Percentiles rank a stretch among this genome's conserved stretches.
These are phyloP conservation scores for Copidosoma floridanum DNA, from an alignment of 1,140 invertebrate genomes.

Conservation along the genomic window DNA sequence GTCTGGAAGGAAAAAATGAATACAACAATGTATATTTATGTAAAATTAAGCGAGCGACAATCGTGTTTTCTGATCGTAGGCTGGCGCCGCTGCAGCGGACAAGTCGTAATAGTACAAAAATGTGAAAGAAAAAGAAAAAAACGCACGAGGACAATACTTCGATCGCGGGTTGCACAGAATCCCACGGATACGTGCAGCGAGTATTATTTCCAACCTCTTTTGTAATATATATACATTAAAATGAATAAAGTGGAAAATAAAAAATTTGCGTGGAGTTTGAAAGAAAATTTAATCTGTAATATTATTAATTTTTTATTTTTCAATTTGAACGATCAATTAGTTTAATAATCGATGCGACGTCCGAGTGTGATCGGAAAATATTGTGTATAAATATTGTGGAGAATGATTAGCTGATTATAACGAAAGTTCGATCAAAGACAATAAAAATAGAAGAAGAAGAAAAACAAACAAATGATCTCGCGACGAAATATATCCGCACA, in stretches of 20 bases:
- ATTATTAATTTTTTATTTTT: too few relatives aligned
- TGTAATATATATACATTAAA: constrained; percentile 12
- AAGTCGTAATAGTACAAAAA: constrained; percentile 27
- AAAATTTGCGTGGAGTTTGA: neutral
- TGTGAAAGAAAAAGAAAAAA: neutral
- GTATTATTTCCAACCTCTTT: constrained; percentile 4
- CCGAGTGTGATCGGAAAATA: constrained; percentile 6
- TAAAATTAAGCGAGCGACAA: too few relatives aligned
- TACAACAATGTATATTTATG: too few relatives aligned
- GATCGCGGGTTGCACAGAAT: neutral
- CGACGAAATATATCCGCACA: constrained; percentile 16
- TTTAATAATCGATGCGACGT: neutral
- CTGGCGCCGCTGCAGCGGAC: too few relatives aligned
- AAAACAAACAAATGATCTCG: constrained; percentile 26
- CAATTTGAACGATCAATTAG: too few relatives aligned
- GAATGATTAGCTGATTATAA: too few relatives aligned
- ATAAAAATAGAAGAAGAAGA: neutral
- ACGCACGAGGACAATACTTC: neutral
- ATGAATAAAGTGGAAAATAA: constrained; percentile 3
- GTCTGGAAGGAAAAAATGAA: too few relatives aligned
- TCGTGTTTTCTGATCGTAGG: too few relatives aligned
- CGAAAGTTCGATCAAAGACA: constrained; percentile 1
- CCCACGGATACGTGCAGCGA: neutral
- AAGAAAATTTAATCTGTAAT: neutral
- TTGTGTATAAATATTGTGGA: neutral